These are phyloP conservation scores for Delia radicum DNA, from an alignment of 1,140 invertebrate genomes.

Conservation along the genomic window DNA sequence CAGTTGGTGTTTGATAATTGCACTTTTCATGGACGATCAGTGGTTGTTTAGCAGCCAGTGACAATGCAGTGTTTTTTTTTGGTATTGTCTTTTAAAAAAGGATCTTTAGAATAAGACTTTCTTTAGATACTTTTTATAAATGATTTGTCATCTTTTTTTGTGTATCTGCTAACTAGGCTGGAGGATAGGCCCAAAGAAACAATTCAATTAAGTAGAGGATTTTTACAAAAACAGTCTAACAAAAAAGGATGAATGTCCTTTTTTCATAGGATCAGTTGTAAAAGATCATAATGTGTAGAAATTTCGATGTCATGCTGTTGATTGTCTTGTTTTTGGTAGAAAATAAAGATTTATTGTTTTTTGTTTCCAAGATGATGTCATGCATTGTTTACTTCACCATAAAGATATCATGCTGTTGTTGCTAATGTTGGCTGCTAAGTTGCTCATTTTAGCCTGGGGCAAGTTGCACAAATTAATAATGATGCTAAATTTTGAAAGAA, in stretches of 20 bases:
- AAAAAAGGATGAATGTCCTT: not conserved
- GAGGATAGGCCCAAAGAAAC: constrained; percentile 1
- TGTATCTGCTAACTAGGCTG: constrained; percentile 7
- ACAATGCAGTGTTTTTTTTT: not conserved
- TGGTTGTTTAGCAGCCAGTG: not conserved
- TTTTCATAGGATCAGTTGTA: not conserved
- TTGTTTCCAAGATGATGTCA: not conserved
- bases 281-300: not conserved
- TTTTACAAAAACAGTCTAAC: not conserved
- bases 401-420: not conserved
- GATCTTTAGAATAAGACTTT: not conserved
- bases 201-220: not conserved
- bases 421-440: not conserved
- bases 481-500: not conserved
- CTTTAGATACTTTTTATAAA: not conserved
- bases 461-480: constrained; percentile 4
- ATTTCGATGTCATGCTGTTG: not conserved
- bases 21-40: constrained; percentile 29
- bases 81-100: not conserved
- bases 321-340: not conserved
- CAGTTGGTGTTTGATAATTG: constrained; percentile 24
- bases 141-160: constrained; percentile 2
- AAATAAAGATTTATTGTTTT: not conserved
- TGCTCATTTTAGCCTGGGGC: not conserved
- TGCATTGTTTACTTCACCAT: not conserved